A percentile compares a stretch with the other conserved stretches of the same genome.
Evolutionary conservation across 2,797 vertebrate genomes (phyloP).

Genomic region (Oreortyx pictus): DNA sequence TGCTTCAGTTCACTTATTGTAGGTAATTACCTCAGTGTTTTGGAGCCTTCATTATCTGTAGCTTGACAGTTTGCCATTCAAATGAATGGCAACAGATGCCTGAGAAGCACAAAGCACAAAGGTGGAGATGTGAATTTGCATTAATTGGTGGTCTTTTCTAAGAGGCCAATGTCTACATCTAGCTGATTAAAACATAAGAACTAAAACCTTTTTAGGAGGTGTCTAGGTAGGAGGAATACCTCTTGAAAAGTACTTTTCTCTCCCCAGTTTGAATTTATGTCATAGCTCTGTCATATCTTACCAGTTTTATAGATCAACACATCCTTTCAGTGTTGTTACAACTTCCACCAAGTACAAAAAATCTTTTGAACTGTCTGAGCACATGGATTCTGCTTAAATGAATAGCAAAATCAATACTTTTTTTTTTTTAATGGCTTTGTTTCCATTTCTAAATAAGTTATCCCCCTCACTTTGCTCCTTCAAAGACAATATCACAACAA

Average conservation of each 20-base stretch:
- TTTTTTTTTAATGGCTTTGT: not conserved
- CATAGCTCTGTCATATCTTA: not conserved
- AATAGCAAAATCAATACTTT: not conserved
- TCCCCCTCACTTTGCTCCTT: not conserved
- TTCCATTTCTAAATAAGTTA: not conserved
- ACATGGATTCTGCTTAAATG: not conserved
- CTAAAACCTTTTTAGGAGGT: not conserved
- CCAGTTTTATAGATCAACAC: not conserved
- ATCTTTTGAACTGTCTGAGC: not conserved
- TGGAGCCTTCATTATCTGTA: conserved; percentile 33
- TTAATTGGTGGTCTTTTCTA: not conserved
- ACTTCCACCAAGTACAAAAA: not conserved
- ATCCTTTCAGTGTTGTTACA: not conserved
- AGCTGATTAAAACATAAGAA: not conserved
- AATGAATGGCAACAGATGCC: conserved; percentile 1
- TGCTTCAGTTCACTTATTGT: conserved; percentile 57
- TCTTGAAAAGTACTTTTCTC: not conserved
- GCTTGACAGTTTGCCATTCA: not conserved
- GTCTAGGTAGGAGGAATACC: not conserved
- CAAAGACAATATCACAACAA: not conserved
- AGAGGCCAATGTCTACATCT: not conserved
- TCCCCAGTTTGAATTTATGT: not conserved
- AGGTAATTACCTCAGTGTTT: conserved; percentile 59
- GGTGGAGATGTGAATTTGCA: not conserved
- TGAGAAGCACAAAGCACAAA: conserved; percentile 32